A percentile compares a stretch with the other conserved stretches of the same genome.
Evolutionary conservation across 2,113 vertebrate species (phyloP).

Genomic region (Hippocampus guttulatus): DNA sequence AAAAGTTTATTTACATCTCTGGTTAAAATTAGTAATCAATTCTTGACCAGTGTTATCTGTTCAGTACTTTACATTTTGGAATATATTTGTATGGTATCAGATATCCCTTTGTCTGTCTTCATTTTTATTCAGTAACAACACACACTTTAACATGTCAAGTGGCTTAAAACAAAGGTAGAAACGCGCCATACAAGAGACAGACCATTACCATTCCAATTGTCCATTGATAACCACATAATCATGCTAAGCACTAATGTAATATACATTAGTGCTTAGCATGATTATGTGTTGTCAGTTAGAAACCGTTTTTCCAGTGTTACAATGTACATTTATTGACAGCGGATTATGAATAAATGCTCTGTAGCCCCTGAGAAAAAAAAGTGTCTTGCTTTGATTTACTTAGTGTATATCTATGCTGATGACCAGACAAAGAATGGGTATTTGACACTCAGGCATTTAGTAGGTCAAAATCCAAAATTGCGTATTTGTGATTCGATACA

Average conservation of each 20-base stretch:
- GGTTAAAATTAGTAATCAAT: no score
- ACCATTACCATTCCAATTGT: neutral
- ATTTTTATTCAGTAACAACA: neutral
- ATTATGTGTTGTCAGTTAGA: neutral
- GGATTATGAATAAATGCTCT: conserved; percentile 28
- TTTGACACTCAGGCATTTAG: no score
- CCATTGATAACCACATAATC: neutral
- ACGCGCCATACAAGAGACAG: no score
- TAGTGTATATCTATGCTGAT: neutral
- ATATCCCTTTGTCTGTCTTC: neutral
- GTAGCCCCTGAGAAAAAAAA: neutral
- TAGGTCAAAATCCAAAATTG: no score
- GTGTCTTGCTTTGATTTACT: conserved; percentile 1
- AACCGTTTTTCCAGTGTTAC: conserved; percentile 11
- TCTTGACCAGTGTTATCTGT: conserved; percentile 2
- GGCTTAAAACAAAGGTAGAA: neutral
- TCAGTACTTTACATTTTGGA: conserved; percentile 18
- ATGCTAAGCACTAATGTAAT: conserved; percentile 2
- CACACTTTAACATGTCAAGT: neutral
- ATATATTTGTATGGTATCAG: conserved; percentile 13
- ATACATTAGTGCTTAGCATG: no score
- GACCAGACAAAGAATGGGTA: no score
- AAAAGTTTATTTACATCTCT: no score
- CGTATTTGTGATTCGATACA: no score
- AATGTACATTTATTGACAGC: conserved; percentile 18